These are phyloP conservation scores for Tipula unca DNA, from an alignment of 2,888 invertebrate genomes.

Conservation along the genomic window DNA sequence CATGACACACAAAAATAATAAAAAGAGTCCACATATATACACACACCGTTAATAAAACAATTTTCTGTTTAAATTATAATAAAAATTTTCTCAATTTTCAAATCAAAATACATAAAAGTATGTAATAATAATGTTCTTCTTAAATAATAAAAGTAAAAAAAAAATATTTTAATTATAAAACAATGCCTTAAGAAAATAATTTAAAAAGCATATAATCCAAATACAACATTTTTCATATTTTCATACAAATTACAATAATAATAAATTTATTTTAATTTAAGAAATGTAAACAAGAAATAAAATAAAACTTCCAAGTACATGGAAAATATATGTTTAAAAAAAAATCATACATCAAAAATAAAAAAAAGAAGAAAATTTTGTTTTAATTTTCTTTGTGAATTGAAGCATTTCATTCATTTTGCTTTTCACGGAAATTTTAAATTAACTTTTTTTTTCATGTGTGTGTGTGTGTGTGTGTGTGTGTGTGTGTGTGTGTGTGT, in stretches of 20 bases:
- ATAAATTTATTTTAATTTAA: constrained; percentile 18
- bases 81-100: not conserved
- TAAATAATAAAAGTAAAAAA: not conserved
- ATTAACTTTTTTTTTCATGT: not conserved
- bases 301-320: not conserved
- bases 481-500: not conserved
- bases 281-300: constrained; percentile 18
- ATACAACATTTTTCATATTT: constrained; percentile 1
- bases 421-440: constrained; percentile 17
- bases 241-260: constrained; percentile 14
- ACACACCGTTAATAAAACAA: not conserved
- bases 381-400: constrained; percentile 20
- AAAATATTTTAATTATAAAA: constrained; percentile 8
- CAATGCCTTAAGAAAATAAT: constrained; percentile 17
- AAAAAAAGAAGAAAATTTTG: not conserved
- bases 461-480: not conserved
- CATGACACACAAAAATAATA: not conserved
- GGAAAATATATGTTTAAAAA: constrained; percentile 9
- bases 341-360: constrained; percentile 14
- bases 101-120: not conserved
- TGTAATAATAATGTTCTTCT: constrained; percentile 4
- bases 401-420: constrained; percentile 15
- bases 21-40: not conserved
- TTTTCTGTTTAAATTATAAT: not conserved
- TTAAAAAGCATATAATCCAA: constrained; percentile 2